phyloP scores from a whole-genome alignment of 2,113 vertebrate species.

The Grus americana region DNA sequence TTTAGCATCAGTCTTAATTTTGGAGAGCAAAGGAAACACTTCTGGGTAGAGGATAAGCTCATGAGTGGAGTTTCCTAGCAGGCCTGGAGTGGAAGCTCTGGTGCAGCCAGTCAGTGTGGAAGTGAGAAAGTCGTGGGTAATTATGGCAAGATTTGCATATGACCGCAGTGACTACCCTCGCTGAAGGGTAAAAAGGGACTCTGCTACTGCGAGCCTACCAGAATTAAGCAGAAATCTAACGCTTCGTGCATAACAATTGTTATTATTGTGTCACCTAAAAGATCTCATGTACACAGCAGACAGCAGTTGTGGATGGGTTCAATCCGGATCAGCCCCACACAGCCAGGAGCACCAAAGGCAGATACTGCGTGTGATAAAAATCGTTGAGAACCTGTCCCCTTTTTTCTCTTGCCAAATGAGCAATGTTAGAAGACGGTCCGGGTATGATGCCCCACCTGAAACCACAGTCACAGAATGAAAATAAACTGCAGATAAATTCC shows the following conservation, averaged over 20 bases:
- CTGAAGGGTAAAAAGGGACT: constrained; percentile 18
- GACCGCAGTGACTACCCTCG: background rate
- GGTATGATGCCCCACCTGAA: background rate
- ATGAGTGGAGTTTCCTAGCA: background rate
- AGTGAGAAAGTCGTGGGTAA: background rate
- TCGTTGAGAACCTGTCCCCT: background rate
- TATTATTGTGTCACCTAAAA: background rate
- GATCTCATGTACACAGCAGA: background rate
- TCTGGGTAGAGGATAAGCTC: background rate
- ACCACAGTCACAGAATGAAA: background rate
- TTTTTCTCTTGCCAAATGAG: background rate
- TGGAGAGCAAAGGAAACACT: background rate
- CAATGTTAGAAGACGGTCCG: background rate
- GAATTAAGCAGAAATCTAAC: constrained; percentile 5
- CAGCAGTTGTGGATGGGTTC: background rate
- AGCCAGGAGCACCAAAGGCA: background rate
- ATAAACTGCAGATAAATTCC: background rate
- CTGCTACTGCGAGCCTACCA: background rate
- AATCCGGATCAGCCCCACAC: fast-evolving
- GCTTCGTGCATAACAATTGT: background rate
- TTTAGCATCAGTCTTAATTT: background rate
- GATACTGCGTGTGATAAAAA: background rate
- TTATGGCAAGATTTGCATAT: constrained; percentile 37
- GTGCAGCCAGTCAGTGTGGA: background rate
- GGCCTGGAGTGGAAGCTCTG: background rate